Evolutionary conservation across 2,888 invertebrate genomes (phyloP), one percentile per base, ranked within the genome.

Genomic region (Lagria hirta): DNA sequence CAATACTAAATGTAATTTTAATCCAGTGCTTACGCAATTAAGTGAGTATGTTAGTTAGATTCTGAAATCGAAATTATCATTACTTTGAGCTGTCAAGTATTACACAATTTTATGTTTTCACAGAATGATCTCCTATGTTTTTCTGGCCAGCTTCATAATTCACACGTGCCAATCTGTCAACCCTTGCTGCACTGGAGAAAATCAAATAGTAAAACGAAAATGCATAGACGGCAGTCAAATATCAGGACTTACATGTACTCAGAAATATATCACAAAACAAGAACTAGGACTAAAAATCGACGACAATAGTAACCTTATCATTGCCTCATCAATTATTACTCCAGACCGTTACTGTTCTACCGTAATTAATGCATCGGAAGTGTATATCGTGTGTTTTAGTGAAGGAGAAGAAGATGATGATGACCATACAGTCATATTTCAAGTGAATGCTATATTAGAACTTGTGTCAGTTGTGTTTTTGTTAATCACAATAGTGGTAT

Each of bases 401-500:
- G 45, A 49, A 4, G 21, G 8, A n/a, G 26, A 11, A 3, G 21
- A 46, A 6, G 12, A 24, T 3, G 10, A 8, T 14, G 8, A 24
- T 10, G 23, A 16, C 7, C 21, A 41, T n/a, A 46, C 24, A 34
- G 15, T 27, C 10, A 33, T 48, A 7, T 42, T 48, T 17, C 28
- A 36, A 13, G 27, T 60, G 30, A 20, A 47, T 20, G 42, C 42
- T 1, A 12, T 34, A 13, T 14, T 47, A 10, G 54, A 54, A 12
- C 45, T 65, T 8, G 55, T 70, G 23, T 70, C 70, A 3, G 61
- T 80, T 1, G 55, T 77, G 12, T 84, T 83, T 56, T 70, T 84
- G 0, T 54, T 78, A 4, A 60, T 75, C 5, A 84, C 85, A 0
- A 69, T 83, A 16, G 62, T 74, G 0, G 76, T 84, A 2, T 86